phyloP scores from a whole-genome alignment of 2,797 vertebrate species.

The Heteromormyrus szaboi region DNA sequence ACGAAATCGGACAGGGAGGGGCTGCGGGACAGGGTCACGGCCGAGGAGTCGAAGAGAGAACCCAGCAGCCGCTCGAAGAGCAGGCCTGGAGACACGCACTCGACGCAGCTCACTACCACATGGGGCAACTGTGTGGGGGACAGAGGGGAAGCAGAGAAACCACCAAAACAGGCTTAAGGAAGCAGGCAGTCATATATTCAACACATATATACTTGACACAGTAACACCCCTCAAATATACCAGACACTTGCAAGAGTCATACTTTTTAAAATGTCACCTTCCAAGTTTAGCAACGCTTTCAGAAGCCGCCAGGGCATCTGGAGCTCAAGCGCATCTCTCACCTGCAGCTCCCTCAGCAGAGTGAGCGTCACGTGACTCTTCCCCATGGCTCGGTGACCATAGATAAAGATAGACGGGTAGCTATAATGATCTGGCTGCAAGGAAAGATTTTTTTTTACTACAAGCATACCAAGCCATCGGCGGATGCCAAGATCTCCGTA shows the following conservation, averaged over 20 bases:
- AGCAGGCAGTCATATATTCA: neutral
- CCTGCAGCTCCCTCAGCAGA: constrained; percentile 78
- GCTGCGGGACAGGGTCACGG: constrained; percentile 56
- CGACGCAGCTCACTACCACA: constrained; percentile 79
- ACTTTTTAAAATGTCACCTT: neutral
- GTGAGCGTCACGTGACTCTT: constrained; percentile 83
- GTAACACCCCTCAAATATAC: neutral
- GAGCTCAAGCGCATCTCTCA: constrained; percentile 39
- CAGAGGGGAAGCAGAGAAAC: constrained; percentile 5
- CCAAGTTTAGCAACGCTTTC: neutral
- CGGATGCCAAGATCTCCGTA: neutral
- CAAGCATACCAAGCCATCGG: neutral
- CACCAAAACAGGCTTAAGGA: neutral
- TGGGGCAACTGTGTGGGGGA: constrained; percentile 72
- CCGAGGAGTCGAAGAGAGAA: constrained; percentile 61
- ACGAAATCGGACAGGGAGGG: constrained; percentile 85
- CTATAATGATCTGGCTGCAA: constrained; percentile 78
- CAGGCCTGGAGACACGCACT: constrained; percentile 73
- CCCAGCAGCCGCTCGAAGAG: constrained; percentile 83
- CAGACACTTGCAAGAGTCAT: neutral
- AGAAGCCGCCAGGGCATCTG: neutral
- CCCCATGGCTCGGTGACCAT: constrained; percentile 85
- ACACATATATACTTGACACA: neutral
- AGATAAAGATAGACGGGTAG: constrained; percentile 88
- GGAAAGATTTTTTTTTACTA: neutral